A percentile compares a stretch with the other conserved stretches of the same genome.
These are phyloP conservation scores for Strigamia maritima DNA, from an alignment of 2,888 invertebrate genomes.

Conservation along the genomic window DNA sequence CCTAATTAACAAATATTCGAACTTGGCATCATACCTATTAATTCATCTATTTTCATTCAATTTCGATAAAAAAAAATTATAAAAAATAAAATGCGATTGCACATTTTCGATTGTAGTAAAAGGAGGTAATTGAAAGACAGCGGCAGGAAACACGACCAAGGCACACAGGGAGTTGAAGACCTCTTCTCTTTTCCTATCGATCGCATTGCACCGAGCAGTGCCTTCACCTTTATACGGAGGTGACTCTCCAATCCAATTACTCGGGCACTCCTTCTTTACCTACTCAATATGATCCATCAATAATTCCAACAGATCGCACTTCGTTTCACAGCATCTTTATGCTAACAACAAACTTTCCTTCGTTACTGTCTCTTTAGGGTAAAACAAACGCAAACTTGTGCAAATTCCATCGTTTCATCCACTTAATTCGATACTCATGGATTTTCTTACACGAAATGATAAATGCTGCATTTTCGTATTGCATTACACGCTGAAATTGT, in stretches of 20 bases:
- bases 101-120: not conserved
- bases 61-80: not conserved
- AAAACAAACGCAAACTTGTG: not conserved
- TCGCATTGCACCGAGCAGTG: slow-evolving; percentile 7
- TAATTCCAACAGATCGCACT: slow-evolving; percentile 26
- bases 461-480: not conserved
- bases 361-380: not conserved
- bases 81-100: not conserved
- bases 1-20: not conserved
- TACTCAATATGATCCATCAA: slow-evolving; percentile 25
- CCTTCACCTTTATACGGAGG: slow-evolving; percentile 22
- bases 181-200: slow-evolving; percentile 10
- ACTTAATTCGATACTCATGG: not conserved
- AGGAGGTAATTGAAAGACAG: slow-evolving; percentile 27
- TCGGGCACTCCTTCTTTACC: slow-evolving; percentile 19
- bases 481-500: too few species aligned
- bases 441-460: not conserved
- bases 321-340: not conserved
- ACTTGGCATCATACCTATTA: not conserved
- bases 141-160: slow-evolving; percentile 14
- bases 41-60: not conserved
- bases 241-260: slow-evolving; percentile 32
- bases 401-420: not conserved
- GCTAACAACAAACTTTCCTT: not conserved
- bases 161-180: slow-evolving; percentile 22